Evolutionary conservation across 2,113 vertebrate species (phyloP).

Genomic region (Xiphophorus maculatus): DNA sequence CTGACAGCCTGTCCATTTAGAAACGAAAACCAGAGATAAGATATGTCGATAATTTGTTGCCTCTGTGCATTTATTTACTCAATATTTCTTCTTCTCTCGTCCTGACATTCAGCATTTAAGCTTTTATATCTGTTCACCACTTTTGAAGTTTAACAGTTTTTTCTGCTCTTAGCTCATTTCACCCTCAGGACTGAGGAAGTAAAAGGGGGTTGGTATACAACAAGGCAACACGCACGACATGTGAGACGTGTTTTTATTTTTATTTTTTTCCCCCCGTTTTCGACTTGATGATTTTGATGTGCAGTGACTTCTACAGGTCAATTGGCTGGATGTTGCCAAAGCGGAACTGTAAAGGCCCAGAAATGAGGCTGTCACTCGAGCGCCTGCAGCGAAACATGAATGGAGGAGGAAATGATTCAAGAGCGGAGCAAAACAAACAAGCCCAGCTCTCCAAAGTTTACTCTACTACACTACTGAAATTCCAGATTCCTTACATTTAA

Average conservation of each 20-base stretch:
- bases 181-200: conserved; percentile 40
- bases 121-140: conserved; percentile 6
- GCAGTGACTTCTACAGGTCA: conserved; percentile 64
- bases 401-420: conserved; percentile 51
- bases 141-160: conserved; percentile 27
- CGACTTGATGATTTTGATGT: conserved; percentile 55
- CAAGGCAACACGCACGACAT: conserved; percentile 28
- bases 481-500: neutral
- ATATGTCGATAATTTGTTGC: neutral
- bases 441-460: neutral
- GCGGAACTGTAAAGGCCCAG: conserved; percentile 49
- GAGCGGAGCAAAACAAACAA: conserved; percentile 6
- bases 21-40: conserved; percentile 1
- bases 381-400: conserved; percentile 28
- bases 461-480: neutral
- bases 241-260: conserved; percentile 15
- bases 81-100: neutral
- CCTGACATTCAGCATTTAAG: conserved; percentile 3
- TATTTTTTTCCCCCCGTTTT: neutral
- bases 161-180: conserved; percentile 22
- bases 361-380: conserved; percentile 34
- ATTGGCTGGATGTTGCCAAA: conserved; percentile 41
- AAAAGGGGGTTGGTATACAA: conserved; percentile 17
- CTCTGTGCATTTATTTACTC: neutral
- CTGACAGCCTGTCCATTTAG: neutral